Evolutionary conservation across 2,888 invertebrate genomes (phyloP).

Genomic region (Mesopsocus fuscifrons): DNA sequence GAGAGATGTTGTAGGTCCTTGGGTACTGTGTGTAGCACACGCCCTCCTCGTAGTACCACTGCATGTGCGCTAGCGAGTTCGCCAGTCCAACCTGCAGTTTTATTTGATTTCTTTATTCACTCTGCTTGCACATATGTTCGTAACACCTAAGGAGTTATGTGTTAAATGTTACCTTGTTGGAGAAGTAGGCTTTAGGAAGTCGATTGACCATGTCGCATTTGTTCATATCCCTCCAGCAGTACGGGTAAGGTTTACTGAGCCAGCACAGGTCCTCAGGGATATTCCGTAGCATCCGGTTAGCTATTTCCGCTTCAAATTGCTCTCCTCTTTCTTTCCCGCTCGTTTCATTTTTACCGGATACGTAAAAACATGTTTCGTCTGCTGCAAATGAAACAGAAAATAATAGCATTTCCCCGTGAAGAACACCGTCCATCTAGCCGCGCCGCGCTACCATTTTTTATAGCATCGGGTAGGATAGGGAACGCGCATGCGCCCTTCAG

Average conservation of each 20-base stretch:
- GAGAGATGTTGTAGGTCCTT: conserved; percentile 43
- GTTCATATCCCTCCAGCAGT: conserved; percentile 35
- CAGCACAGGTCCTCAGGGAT: conserved; percentile 6
- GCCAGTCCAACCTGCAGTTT: conserved; percentile 25
- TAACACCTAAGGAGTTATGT: too few species aligned
- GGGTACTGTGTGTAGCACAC: conserved; percentile 48
- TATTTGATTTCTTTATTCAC: too few species aligned
- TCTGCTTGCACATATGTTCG: too few species aligned
- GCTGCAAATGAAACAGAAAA: conserved; percentile 4
- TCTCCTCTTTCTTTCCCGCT: too few species aligned
- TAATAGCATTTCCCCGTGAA: not conserved
- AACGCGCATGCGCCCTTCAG: too few species aligned
- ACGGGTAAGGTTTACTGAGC: conserved; percentile 5
- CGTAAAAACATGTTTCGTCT: too few species aligned
- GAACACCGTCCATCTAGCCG: too few species aligned
- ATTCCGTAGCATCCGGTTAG: conserved; percentile 6
- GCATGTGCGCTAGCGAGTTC: conserved; percentile 34
- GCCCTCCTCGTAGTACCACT: conserved; percentile 36
- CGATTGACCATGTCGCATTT: conserved; percentile 55
- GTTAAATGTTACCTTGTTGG: conserved; percentile 83
- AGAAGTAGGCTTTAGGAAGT: conserved; percentile 71
- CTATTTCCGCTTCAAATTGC: conserved; percentile 4
- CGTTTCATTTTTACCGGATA: too few species aligned
- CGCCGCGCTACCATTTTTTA: too few species aligned
- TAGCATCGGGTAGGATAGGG: too few species aligned